Evolutionary conservation across 2,113 vertebrate species (phyloP).

Genomic region (Lagopus leucura): DNA sequence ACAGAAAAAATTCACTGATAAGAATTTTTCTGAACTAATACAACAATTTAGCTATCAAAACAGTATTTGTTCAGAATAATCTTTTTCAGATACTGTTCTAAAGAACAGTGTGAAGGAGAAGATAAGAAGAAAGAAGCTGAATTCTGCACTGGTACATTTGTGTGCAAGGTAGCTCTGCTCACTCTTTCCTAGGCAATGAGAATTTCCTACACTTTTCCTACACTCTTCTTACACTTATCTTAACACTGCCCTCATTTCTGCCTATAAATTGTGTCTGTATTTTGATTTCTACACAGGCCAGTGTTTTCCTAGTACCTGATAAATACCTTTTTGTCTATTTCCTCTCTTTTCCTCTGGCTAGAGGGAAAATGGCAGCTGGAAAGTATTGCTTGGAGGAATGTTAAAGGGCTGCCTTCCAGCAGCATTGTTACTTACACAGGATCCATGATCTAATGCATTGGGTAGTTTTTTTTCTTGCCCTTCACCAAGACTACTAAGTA

Average conservation of each 20-base stretch:
- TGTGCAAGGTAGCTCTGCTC: neutral
- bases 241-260: neutral
- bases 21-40: neutral
- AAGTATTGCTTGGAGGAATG: neutral
- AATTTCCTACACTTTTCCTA: neutral
- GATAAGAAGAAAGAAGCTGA: neutral
- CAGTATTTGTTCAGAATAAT: neutral
- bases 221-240: neutral
- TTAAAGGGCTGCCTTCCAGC: neutral
- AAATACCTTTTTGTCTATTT: neutral
- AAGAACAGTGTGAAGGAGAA: neutral
- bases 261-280: neutral
- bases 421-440: accelerated
- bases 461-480: neutral
- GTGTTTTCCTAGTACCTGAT: neutral
- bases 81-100: neutral
- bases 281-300: neutral
- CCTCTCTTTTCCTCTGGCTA: neutral
- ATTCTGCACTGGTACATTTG: too few species aligned
- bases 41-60: neutral
- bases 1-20: neutral
- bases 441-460: neutral
- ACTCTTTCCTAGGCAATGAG: neutral
- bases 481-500: neutral
- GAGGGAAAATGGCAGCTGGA: neutral